Evolutionary conservation across 2,888 invertebrate species (phyloP).

Genomic region (Morinoia aosen): DNA sequence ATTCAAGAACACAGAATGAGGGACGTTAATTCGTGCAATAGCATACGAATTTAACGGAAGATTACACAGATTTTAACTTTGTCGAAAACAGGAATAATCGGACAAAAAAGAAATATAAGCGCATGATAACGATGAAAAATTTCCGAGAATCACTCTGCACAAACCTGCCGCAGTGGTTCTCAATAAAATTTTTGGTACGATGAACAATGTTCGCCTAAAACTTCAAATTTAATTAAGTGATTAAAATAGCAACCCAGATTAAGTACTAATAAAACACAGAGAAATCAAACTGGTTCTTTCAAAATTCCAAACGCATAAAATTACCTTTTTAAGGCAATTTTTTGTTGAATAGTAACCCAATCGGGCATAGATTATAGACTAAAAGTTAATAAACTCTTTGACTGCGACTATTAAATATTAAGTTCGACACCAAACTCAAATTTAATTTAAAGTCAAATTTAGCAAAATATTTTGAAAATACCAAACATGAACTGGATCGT

Average conservation of each 20-base stretch:
- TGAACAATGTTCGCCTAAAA: neutral
- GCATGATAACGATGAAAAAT: neutral
- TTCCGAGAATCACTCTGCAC: neutral
- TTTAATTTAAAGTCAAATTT: no score
- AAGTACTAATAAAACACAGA: neutral
- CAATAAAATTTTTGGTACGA: neutral
- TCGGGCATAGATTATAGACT: neutral
- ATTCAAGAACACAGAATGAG: neutral
- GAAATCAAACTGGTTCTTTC: neutral
- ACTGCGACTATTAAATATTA: no score
- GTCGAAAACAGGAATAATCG: neutral
- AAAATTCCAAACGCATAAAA: no score
- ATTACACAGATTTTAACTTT: neutral
- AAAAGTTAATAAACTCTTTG: no score
- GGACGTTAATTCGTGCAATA: neutral
- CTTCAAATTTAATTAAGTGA: neutral
- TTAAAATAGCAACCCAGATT: neutral
- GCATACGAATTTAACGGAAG: neutral
- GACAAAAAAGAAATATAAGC: neutral
- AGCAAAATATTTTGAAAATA: no score
- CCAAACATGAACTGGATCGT: no score
- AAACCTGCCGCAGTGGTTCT: neutral
- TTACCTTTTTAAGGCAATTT: neutral
- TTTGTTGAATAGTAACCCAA: neutral
- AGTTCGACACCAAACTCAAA: no score